These are phyloP conservation scores for Bombus cullumanus DNA, from an alignment of 1,140 invertebrate genomes.

Conservation along the genomic window DNA sequence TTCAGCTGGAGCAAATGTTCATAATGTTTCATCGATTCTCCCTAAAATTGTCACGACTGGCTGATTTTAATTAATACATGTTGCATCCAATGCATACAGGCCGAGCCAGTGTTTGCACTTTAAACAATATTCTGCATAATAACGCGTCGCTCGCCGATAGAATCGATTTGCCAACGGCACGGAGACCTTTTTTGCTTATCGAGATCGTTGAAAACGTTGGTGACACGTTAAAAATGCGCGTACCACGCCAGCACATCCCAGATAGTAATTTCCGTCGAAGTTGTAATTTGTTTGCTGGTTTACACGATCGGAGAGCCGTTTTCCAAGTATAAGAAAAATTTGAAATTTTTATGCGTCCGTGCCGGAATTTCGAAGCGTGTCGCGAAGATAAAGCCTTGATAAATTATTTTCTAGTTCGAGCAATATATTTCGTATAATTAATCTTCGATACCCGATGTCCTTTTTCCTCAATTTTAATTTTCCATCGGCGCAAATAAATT, in stretches of 20 bases:
- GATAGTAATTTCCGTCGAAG: conserved; percentile 39
- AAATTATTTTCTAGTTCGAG: background rate
- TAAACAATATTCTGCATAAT: conserved; percentile 40
- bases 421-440: background rate
- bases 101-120: conserved; percentile 11
- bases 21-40: background rate
- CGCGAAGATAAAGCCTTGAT: background rate
- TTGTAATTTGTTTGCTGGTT: conserved; percentile 31
- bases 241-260: background rate
- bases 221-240: conserved; percentile 40
- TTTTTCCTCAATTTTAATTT: background rate
- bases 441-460: background rate
- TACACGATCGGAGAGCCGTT: background rate
- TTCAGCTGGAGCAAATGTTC: background rate
- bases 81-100: background rate
- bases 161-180: conserved; percentile 29
- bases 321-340: background rate
- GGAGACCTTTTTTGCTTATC: conserved; percentile 27
- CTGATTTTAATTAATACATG: background rate
- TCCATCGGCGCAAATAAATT: too few species aligned
- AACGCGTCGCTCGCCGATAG: conserved; percentile 17
- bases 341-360: background rate
- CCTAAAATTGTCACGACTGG: background rate
- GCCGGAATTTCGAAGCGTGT: background rate
- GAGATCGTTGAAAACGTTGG: conserved; percentile 25